These are phyloP conservation scores for Ligdia adustata DNA, from an alignment of 2,888 invertebrate genomes.

Conservation along the genomic window DNA sequence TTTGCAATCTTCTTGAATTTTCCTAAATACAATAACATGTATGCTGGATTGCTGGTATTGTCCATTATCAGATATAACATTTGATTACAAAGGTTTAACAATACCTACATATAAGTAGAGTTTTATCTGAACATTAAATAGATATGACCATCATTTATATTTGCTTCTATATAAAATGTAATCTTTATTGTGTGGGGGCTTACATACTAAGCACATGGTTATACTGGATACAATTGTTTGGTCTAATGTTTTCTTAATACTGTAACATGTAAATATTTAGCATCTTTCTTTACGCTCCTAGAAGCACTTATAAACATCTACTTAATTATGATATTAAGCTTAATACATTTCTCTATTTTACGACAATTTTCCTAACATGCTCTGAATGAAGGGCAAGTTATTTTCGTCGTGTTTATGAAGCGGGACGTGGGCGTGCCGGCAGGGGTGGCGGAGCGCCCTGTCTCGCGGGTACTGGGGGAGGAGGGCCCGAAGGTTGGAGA, in stretches of 20 bases:
- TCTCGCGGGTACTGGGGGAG: constrained; percentile 81
- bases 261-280: background rate
- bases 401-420: constrained; percentile 35
- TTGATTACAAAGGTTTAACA: too few species aligned
- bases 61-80: too few species aligned
- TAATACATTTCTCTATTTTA: constrained; percentile 3
- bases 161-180: too few species aligned
- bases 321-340: background rate
- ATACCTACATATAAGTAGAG: too few species aligned
- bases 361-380: background rate
- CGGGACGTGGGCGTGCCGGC: constrained; percentile 84
- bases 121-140: too few species aligned
- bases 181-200: too few species aligned
- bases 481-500: constrained; percentile 65
- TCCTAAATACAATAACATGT: too few species aligned
- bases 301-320: background rate
- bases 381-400: background rate
- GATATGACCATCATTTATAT: too few species aligned
- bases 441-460: constrained; percentile 86
- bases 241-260: background rate
- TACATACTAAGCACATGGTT: background rate
- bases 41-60: too few species aligned
- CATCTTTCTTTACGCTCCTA: background rate
- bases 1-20: too few species aligned
- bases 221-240: constrained; percentile 11